Conservation (phyloP, 2,113 vertebrate genomes). For the Solea senegalensis region DNA sequence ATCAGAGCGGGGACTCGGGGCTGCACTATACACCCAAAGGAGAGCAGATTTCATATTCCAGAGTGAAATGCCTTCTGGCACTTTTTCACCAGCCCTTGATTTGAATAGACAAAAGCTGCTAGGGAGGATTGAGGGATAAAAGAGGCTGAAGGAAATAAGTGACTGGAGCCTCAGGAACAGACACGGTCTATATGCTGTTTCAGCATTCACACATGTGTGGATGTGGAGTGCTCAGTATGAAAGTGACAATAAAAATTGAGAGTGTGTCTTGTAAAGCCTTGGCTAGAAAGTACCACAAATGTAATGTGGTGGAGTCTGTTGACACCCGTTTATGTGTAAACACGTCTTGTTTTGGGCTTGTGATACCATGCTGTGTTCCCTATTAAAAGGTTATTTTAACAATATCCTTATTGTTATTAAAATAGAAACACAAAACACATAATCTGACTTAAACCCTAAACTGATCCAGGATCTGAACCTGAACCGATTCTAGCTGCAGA, state of each 20-base stretch:
- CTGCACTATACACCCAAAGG: constrained; percentile 67
- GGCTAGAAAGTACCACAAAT: not conserved
- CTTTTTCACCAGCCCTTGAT: constrained; percentile 66
- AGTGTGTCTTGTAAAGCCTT: not conserved
- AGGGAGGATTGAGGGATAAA: constrained; percentile 70
- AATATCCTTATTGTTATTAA: not conserved
- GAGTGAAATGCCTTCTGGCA: constrained; percentile 73
- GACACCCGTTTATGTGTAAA: not conserved
- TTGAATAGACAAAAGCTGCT: constrained; percentile 74
- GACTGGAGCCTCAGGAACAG: constrained; percentile 54
- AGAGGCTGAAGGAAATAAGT: constrained; percentile 57
- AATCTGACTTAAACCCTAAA: not conserved
- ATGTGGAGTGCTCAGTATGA: not conserved
- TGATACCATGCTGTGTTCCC: too few relatives aligned
- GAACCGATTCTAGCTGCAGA: not conserved
- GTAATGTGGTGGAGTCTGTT: not conserved
- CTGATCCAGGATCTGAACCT: not conserved
- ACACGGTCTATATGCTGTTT: constrained; percentile 46
- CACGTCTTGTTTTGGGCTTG: too few relatives aligned
- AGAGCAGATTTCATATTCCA: constrained; percentile 66
- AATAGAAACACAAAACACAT: not conserved
- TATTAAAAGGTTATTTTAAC: not conserved
- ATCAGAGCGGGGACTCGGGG: constrained; percentile 61
- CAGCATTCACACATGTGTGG: constrained; percentile 44
- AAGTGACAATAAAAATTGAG: constrained; percentile 17